These are phyloP conservation scores for Tyrophagus putrescentiae DNA, from an alignment of 1,140 invertebrate species.

Conservation along the genomic window DNA sequence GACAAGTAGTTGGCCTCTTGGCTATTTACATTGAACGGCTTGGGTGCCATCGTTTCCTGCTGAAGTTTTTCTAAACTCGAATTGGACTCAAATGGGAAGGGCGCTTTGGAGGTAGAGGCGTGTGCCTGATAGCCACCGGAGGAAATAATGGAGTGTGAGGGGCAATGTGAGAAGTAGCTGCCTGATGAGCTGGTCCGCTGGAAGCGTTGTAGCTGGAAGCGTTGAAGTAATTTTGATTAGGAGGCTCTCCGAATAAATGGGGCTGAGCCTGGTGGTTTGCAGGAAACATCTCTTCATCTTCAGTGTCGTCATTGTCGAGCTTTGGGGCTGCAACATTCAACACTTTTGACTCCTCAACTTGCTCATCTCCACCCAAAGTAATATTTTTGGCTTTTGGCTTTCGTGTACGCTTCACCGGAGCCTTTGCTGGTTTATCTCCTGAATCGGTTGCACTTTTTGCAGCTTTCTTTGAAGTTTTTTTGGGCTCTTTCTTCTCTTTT, in stretches of 20 bases:
- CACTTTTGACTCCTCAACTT: neutral
- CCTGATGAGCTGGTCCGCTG: neutral
- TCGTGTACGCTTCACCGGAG: neutral
- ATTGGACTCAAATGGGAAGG: too few relatives aligned
- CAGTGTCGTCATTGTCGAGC: conserved; percentile 13
- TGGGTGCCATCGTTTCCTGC: conserved; percentile 3
- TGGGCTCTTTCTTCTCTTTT: neutral
- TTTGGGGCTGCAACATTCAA: neutral
- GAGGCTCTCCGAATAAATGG: neutral
- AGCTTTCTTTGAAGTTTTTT: neutral
- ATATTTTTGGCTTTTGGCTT: conserved; percentile 4
- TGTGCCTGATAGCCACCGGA: too few relatives aligned
- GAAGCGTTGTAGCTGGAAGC: neutral
- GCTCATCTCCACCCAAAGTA: neutral
- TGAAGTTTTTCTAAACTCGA: conserved; percentile 2
- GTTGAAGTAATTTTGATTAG: neutral
- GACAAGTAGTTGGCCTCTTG: neutral
- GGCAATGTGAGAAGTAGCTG: conserved; percentile 1
- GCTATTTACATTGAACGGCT: conserved; percentile 6
- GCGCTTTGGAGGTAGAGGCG: too few relatives aligned
- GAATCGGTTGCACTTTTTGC: neutral
- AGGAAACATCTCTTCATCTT: neutral
- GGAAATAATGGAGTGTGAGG: too few relatives aligned
- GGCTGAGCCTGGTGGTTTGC: neutral
- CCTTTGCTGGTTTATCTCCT: neutral